These are phyloP conservation scores for Nothoprocta pentlandii DNA, from an alignment of 2,113 vertebrate genomes.

Conservation along the genomic window DNA sequence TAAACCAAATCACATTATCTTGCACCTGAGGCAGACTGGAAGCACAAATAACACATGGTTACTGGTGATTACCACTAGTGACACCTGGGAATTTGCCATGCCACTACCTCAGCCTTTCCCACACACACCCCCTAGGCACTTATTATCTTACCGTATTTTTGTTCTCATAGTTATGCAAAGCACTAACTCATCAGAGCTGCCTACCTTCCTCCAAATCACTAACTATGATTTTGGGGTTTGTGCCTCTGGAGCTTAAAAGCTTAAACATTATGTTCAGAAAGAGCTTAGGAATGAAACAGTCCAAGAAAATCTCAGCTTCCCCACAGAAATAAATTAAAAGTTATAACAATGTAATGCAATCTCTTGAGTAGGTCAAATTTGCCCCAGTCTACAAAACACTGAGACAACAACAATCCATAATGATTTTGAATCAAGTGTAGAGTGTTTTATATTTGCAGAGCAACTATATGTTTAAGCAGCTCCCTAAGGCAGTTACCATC, in stretches of 20 bases:
- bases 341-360: background rate
- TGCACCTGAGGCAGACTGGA: background rate
- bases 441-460: background rate
- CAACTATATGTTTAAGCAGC: background rate
- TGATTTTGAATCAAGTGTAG: background rate
- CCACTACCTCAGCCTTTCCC: background rate
- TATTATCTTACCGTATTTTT: background rate
- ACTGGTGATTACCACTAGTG: background rate
- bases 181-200: fast-evolving
- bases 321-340: background rate
- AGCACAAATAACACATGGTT: background rate
- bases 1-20: too few relatives aligned
- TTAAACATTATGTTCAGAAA: background rate
- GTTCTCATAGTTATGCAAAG: background rate
- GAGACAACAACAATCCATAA: background rate
- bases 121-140: background rate
- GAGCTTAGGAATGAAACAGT: background rate
- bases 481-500: background rate
- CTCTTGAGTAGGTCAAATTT: background rate
- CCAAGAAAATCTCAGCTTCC: background rate
- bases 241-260: background rate
- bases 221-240: background rate
- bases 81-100: background rate
- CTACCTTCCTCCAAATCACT: background rate
- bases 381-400: background rate